phyloP scores from a whole-genome alignment of 2,797 vertebrate species.

The Bovichtus diacanthus region DNA sequence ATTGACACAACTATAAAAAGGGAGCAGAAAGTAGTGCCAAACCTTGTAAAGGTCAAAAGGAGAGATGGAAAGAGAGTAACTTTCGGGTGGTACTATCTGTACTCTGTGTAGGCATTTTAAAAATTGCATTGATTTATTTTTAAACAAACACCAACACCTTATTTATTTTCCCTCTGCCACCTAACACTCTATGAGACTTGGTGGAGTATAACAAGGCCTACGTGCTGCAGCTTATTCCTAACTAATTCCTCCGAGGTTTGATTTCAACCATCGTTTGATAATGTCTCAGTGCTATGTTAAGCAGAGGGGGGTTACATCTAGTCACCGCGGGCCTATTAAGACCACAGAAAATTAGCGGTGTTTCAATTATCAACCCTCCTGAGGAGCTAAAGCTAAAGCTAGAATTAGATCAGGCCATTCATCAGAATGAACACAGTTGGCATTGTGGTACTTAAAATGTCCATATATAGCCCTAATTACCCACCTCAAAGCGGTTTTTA shows the following conservation, averaged over 20 bases:
- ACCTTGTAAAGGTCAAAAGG: slow-evolving; percentile 69
- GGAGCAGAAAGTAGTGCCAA: slow-evolving; percentile 55
- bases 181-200: background rate
- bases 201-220: slow-evolving; percentile 8
- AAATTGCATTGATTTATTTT: slow-evolving; percentile 28
- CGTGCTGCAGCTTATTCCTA: slow-evolving; percentile 31
- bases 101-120: slow-evolving; percentile 8
- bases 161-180: background rate
- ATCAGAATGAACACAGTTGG: slow-evolving; percentile 61
- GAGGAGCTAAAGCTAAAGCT: slow-evolving; percentile 64
- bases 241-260: slow-evolving; percentile 58
- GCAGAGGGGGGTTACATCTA: slow-evolving; percentile 64
- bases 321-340: slow-evolving; percentile 70
- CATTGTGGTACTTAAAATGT: slow-evolving; percentile 55
- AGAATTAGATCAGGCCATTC: slow-evolving; percentile 73
- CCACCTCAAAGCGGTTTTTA: slow-evolving; percentile 23
- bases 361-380: slow-evolving; percentile 76
- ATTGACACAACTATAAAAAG: slow-evolving; percentile 76
- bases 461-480: slow-evolving; percentile 67
- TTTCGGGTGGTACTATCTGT: slow-evolving; percentile 15
- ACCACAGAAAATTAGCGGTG: slow-evolving; percentile 75
- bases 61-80: slow-evolving; percentile 35
- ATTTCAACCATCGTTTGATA: slow-evolving; percentile 61
- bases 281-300: slow-evolving; percentile 60
- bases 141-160: slow-evolving; percentile 15